Base-by-base conservation (phyloP, 2,888 invertebrate genomes). In the Ferdinandea cuprea region DNA sequence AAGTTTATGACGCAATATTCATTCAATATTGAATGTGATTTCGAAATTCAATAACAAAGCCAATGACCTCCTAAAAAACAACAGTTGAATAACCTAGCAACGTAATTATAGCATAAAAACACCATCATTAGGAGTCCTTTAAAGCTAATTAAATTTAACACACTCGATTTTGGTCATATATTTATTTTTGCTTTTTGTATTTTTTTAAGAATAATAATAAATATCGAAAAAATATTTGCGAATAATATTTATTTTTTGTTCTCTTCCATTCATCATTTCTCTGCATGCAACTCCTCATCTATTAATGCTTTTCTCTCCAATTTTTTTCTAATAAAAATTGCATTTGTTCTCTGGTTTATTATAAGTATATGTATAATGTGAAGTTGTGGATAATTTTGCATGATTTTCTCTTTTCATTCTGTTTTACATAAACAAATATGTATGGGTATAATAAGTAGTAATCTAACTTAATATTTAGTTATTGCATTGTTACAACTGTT, bases 401-500 rank as follows among this genome's bases (percentile, higher is more conserved):
- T 13, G n/a, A 7, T 59, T 58, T 8, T 48, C 8, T 15, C 15
- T 42, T 42, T 19, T 8, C 40, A 17, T 32, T 40, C 4, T 17
- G 56, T 50, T 48, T 25, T 59, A 73, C 37, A 61, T 32, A 58
- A 74, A 44, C 48, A 44, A 56, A 52, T 65, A 65, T 61, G 48
- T 46, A 74, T 68, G 59, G 61, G 28, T 48, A 52, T 35, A 44
- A 59, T 54, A 54, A 46, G 42, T 54, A 44, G 61, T 71, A 61
- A 61, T 77, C 59, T 81, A 61, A 72, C 81, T 76, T 81, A 81
- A 71, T 71, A 65, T 65, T 71, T 76, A 76, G 54, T 81, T 81
- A 81, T 81, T 81, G 81, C 81, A 81, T 81, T 80, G 80, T 80
- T 80, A 80, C 80, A 80, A 80, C 80, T 63, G 69, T 63, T 74